Base-by-base conservation (phyloP, 2,888 invertebrate genomes). In the Eupithecia tripunctaria region DNA sequence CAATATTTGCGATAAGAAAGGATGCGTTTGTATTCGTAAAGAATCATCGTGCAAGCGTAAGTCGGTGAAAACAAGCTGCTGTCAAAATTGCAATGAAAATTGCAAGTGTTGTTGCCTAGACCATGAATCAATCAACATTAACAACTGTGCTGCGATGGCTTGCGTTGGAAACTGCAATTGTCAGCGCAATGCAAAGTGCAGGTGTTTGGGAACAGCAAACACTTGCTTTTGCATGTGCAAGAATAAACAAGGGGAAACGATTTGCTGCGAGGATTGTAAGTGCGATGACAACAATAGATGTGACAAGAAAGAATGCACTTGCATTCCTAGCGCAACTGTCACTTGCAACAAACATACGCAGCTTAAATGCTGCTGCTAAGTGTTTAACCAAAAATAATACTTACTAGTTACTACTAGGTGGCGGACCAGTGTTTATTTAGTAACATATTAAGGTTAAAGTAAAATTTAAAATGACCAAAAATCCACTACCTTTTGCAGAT, bases 211-310 rank as follows among this genome's bases (percentile, higher is more conserved):
- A 5, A 67, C 56, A 36, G n/a, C 12, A 6, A 59, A 43, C 10
- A 67, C 73, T 68, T 64, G 68, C 60, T 32, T 73, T 59, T 67
- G 72, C 82, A 0, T 85, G 79, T 69, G 60, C 77, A 32, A 78
- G 84, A 74, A 71, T 67, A 36, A 74, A 70, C 70, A 6, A 70
- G 79, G 18, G 82, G 81, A 70, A 21, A 14, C 10, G 0, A 6
- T 68, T 76, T 25, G 85, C n/a, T 71, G 87, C 25, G 73, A 80
- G 3, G 82, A 83, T 67, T 87, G 88, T 71, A 77, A 82, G 32
- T 85, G 85, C 64, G 74, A 76, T 32, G 71, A 62, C 5, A 73
- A 72, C 7, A 76, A 81, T 18, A 82, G 80, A 32, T 85, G 87
- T 65, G 78, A 78, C 47, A 82, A 81, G 14, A 47, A 77, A 3